A percentile compares a stretch with the other conserved stretches of the same genome.
phyloP scores from a whole-genome alignment of 2,113 vertebrate genomes.

The Anarrhichthys ocellatus region DNA sequence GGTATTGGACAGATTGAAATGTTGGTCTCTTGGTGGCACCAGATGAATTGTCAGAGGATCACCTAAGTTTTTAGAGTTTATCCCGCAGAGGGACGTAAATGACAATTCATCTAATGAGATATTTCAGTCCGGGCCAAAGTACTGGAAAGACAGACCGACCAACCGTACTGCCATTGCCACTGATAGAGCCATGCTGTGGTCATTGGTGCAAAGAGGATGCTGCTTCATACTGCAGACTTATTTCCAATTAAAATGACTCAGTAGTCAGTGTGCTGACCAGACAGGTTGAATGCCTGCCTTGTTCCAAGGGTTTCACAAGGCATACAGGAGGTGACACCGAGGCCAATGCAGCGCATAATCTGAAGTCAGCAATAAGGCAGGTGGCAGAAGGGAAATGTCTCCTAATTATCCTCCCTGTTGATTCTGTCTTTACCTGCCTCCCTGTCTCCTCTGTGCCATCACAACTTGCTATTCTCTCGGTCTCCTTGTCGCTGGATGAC shows the following conservation, averaged over 20 bases:
- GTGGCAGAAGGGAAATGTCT: constrained; percentile 76
- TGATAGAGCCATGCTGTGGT: neutral
- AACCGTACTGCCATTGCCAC: neutral
- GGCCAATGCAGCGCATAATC: constrained; percentile 66
- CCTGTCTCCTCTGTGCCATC: constrained; percentile 67
- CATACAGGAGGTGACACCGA: constrained; percentile 63
- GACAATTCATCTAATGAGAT: neutral
- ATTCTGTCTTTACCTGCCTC: constrained; percentile 64
- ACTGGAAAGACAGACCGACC: neutral
- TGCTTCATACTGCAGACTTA: constrained; percentile 22
- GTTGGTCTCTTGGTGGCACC: neutral
- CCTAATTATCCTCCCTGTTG: constrained; percentile 69
- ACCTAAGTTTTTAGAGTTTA: neutral
- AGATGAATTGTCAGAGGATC: neutral
- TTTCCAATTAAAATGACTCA: constrained; percentile 48
- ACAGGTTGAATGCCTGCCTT: constrained; percentile 46
- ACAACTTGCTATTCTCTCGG: constrained; percentile 70
- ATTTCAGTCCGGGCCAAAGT: neutral
- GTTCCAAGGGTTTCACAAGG: constrained; percentile 59
- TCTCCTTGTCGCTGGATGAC: constrained; percentile 75
- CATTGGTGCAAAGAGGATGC: neutral
- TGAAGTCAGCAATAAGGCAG: constrained; percentile 73
- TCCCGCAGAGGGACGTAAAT: neutral
- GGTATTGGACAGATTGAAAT: neutral
- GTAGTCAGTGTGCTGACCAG: constrained; percentile 55